Evolutionary conservation across 2,797 vertebrate species (phyloP).

Genomic region (Pangasius macronema): DNA sequence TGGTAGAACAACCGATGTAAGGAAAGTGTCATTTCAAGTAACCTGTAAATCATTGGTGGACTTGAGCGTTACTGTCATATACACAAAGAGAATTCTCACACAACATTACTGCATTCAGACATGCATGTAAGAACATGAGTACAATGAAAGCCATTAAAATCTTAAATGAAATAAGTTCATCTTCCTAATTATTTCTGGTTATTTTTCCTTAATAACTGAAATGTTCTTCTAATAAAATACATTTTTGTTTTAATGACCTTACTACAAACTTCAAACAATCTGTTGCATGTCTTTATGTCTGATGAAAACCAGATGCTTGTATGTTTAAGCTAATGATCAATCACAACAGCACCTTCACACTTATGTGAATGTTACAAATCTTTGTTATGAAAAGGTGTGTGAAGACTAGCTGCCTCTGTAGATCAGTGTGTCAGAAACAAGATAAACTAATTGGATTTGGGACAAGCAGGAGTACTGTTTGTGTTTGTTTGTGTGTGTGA

Average conservation of each 20-base stretch:
- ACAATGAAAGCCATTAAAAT: not conserved
- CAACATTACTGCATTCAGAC: not conserved
- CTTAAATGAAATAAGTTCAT: not conserved
- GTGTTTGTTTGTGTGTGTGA: conserved; percentile 40
- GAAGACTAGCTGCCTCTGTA: conserved; percentile 72
- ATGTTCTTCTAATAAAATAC: not conserved
- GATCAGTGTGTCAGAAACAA: conserved; percentile 71
- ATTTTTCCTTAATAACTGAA: not conserved
- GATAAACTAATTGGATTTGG: conserved; percentile 81
- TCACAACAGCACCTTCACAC: conserved; percentile 70
- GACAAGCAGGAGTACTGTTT: conserved; percentile 56
- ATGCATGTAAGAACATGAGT: not conserved
- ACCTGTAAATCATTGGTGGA: conserved; percentile 41
- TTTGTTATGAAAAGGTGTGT: conserved; percentile 84
- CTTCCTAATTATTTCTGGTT: not conserved
- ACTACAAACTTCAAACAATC: not conserved
- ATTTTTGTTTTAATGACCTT: not conserved
- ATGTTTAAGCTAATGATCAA: conserved; percentile 86
- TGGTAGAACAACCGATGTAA: not conserved
- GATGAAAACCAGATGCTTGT: conserved; percentile 92
- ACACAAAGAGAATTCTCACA: conserved; percentile 55
- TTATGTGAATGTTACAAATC: conserved; percentile 71
- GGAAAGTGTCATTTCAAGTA: not conserved
- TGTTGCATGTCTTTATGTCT: conserved; percentile 46
- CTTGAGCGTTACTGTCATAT: conserved; percentile 1